These are phyloP conservation scores for Dolomedes plantarius DNA, from an alignment of 2,888 invertebrate genomes.

Conservation along the genomic window DNA sequence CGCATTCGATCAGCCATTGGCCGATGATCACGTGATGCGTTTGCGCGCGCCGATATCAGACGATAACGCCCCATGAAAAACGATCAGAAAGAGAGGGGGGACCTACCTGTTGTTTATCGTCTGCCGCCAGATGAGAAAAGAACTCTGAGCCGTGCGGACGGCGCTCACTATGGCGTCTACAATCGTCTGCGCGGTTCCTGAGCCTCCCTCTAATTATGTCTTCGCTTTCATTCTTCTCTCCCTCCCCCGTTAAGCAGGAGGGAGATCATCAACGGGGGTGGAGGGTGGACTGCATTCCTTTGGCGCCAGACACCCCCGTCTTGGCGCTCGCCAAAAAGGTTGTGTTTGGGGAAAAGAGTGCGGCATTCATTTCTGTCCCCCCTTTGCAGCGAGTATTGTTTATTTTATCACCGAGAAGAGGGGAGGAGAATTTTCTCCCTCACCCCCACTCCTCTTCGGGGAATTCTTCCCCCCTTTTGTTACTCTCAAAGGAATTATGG, in stretches of 20 bases:
- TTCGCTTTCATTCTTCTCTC: constrained; percentile 12
- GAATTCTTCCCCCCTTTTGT: constrained; percentile 7
- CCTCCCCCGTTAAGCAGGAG: background rate
- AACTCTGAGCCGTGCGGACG: background rate
- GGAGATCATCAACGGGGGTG: background rate
- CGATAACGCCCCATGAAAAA: constrained; percentile 10
- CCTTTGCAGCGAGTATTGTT: background rate
- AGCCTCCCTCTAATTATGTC: constrained; percentile 6
- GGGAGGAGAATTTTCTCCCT: background rate
- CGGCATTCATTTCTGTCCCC: background rate
- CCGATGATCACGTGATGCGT: constrained; percentile 15
- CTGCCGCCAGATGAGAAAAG: background rate
- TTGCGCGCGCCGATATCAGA: constrained; percentile 9
- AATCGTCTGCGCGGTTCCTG: background rate
- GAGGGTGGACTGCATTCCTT: background rate
- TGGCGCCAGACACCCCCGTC: background rate
- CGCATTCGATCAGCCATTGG: constrained; percentile 16
- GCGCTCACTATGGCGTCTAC: background rate
- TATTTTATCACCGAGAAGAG: background rate
- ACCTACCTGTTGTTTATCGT: constrained; percentile 1
- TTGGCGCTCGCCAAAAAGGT: constrained; percentile 16
- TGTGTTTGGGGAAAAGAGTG: background rate
- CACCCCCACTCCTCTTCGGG: background rate
- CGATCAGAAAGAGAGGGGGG: background rate
- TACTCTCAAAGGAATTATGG: constrained; percentile 9